Conservation (phyloP, 2,888 invertebrate species). For the Calliphora vomitoria region DNA sequence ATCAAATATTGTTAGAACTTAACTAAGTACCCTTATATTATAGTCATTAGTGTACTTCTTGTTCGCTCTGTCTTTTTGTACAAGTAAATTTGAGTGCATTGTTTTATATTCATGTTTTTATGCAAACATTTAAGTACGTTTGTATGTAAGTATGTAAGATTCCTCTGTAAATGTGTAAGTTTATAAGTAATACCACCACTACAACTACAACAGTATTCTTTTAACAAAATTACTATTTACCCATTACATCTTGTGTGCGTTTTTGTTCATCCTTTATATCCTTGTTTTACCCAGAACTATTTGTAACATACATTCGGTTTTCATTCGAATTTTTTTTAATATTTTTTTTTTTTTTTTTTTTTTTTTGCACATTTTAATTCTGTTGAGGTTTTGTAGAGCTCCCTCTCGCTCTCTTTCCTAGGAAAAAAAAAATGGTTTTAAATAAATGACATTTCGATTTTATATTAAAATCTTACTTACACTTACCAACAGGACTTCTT, state of each 20-base stretch:
- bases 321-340: background rate
- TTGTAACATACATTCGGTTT: background rate
- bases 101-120: background rate
- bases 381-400: slow-evolving; percentile 19
- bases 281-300: background rate
- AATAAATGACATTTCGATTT: slow-evolving; percentile 42
- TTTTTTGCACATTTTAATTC: slow-evolving; percentile 20
- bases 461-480: slow-evolving; percentile 22
- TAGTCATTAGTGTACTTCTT: background rate
- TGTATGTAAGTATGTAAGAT: background rate
- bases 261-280: background rate
- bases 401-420: background rate
- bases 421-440: slow-evolving; percentile 1
- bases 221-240: slow-evolving; percentile 38
- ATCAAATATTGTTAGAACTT: no score
- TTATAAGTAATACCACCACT: background rate
- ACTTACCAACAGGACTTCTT: background rate
- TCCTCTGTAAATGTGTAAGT: background rate
- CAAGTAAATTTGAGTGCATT: slow-evolving; percentile 11
- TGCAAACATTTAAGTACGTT: background rate
- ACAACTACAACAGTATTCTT: background rate
- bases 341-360: no score
- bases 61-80: background rate
- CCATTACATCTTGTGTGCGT: background rate
- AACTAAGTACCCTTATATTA: background rate